Base-by-base conservation (phyloP, 2,113 vertebrate genomes). In the Lagopus muta region DNA sequence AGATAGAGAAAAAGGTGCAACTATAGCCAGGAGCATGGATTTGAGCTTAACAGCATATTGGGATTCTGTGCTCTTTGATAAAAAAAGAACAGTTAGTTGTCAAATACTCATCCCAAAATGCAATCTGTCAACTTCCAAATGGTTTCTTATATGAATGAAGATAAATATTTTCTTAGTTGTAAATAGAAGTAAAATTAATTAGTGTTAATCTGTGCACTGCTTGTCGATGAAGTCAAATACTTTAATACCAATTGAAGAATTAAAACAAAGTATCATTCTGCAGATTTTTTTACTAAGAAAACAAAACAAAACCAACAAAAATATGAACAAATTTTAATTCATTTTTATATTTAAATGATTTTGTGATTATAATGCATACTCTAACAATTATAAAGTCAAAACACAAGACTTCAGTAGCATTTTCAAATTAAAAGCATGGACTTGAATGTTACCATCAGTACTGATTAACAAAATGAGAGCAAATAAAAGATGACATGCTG, bases 181-280 rank as follows among this genome's bases (percentile, higher is more conserved):
- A 92, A 92, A 70, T 34, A 2, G 38, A 85, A 82, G 21, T 36
- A 85, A 91, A 95, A 85, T 6, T 69, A 90, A 92, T 87, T 66
- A 58, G 10, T 62, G 16, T 40, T 76, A 66, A 85, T 91, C 89
- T 87, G 6, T 87, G 55, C 32, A n/a, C 14, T 91, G 28, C 8
- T 6, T 54, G 20, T 52, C 87, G 30, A 55, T 66, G 55, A 24
- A 73, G 42, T 72, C 40, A 86, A 90, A 78, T 5, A 54, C 8
- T 79, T 82, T 70, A 87, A 82, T 38, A 70, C 7, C 10, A 87
- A 76, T 70, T 73, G 95, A 85, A 40, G 1, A 5, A 22, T 34
- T 77, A 67, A 84, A 83, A 64, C 22, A 83, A 93, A 82, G 45
- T 34, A 28, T 2, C 10, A 43, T 42, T 13, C 12, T 36, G 75